Percentiles rank a stretch among this genome's conserved stretches.
phyloP scores from a whole-genome alignment of 2,888 invertebrate genomes.

The Drosophila kanekoi region DNA sequence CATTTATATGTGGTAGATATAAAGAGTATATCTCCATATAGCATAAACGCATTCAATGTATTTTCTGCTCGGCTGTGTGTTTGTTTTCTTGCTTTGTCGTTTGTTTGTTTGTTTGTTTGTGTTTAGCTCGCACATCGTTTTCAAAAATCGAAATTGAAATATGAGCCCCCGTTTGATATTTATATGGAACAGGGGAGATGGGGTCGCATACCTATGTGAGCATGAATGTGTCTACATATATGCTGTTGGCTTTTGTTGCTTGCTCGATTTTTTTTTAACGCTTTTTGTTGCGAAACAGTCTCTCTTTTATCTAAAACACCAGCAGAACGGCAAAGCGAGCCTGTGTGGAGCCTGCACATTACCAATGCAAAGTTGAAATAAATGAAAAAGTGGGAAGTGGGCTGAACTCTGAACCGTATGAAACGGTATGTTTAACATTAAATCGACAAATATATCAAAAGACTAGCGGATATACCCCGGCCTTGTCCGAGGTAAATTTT shows the following conservation, averaged over 20 bases:
- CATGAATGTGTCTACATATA: constrained; percentile 5
- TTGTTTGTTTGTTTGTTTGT: constrained; percentile 71
- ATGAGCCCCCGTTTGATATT: constrained; percentile 61
- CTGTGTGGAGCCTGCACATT: constrained; percentile 17
- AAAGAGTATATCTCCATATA: constrained; percentile 34
- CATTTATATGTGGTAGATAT: constrained; percentile 1
- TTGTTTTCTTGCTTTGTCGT: constrained; percentile 42
- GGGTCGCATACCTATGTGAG: constrained; percentile 6
- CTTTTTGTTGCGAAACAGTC: constrained; percentile 39
- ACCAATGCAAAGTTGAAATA: constrained; percentile 33
- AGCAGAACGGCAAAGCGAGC: constrained; percentile 13
- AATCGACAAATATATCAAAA: constrained; percentile 2
- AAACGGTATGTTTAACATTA: constrained; percentile 16
- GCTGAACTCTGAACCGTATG: constrained; percentile 18
- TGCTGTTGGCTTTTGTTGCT: constrained; percentile 39
- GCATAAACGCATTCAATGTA: constrained; percentile 64
- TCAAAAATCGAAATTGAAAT: constrained; percentile 78
- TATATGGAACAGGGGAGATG: constrained; percentile 17
- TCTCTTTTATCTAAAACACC: constrained; percentile 26
- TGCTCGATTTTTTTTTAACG: constrained; percentile 19
- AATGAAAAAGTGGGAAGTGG: constrained; percentile 7
- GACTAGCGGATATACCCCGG: too few species aligned
- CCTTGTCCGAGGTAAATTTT: too few species aligned
- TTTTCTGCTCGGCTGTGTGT: constrained; percentile 56
- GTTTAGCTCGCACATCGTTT: constrained; percentile 72